A percentile compares a stretch with the other conserved stretches of the same genome.
These are phyloP conservation scores for Sympetrum striolatum DNA, from an alignment of 2,888 invertebrate species.

Conservation along the genomic window DNA sequence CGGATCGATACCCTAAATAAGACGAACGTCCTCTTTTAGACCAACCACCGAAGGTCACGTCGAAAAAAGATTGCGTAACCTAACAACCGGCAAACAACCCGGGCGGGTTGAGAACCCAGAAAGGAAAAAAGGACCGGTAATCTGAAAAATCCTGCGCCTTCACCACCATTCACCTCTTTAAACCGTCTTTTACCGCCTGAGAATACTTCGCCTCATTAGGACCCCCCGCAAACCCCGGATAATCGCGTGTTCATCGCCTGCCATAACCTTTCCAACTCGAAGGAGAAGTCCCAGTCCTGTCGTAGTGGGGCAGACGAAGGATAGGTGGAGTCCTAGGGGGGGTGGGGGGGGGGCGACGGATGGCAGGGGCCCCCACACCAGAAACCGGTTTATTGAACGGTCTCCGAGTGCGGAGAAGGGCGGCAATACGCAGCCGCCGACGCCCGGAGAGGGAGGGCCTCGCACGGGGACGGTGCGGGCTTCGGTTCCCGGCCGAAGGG, in stretches of 20 bases:
- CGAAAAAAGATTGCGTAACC: no score
- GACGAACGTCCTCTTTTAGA: no score
- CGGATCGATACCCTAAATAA: no score
- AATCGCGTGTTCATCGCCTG: not conserved
- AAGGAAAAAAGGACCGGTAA: no score
- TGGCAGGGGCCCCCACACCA: slow-evolving; percentile 3
- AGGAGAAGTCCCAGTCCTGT: slow-evolving; percentile 31
- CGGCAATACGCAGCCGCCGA: slow-evolving; percentile 22
- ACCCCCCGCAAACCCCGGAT: not conserved
- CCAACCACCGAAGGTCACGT: no score
- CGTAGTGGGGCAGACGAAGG: not conserved
- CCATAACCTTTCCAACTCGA: slow-evolving; percentile 38
- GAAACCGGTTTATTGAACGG: slow-evolving; percentile 43
- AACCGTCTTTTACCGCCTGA: no score
- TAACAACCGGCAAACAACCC: no score
- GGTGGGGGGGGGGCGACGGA: not conserved
- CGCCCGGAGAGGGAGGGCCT: not conserved
- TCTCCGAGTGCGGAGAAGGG: slow-evolving; percentile 2
- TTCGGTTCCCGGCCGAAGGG: slow-evolving; percentile 11
- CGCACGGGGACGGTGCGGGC: not conserved
- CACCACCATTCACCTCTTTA: no score
- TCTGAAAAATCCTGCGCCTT: no score
- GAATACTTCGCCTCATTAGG: no score
- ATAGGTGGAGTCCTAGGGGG: not conserved
- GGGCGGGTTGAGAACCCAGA: no score